phyloP scores from a whole-genome alignment of 1,140 invertebrate species.

The Pogonomyrmex barbatus region DNA sequence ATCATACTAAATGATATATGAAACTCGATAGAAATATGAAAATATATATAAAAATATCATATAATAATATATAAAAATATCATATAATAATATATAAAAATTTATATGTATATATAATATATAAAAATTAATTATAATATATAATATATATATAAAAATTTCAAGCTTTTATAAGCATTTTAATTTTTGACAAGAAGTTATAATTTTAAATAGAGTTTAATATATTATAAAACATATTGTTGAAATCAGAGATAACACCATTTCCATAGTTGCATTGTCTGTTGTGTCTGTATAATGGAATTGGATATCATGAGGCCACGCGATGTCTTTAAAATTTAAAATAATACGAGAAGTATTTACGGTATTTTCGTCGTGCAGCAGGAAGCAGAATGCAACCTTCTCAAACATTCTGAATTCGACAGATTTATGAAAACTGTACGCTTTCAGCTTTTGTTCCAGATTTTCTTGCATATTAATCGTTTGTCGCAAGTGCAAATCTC shows the following conservation, averaged over 20 bases:
- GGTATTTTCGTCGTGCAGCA: neutral
- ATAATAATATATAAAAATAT: no score
- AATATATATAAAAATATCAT: no score
- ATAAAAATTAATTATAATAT: no score
- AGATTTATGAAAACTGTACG: neutral
- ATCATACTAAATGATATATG: neutral
- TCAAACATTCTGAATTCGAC: conserved; percentile 28
- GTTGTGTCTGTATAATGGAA: conserved; percentile 30
- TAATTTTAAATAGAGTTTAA: conserved; percentile 21
- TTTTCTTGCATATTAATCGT: conserved; percentile 39
- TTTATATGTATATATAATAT: no score
- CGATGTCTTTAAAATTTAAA: conserved; percentile 37
- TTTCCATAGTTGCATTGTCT: neutral
- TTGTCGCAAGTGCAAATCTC: neutral
- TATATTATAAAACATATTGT: neutral
- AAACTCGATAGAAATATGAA: neutral
- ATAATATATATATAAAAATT: neutral
- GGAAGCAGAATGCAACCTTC: no score
- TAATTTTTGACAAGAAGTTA: neutral
- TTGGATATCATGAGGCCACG: conserved; percentile 20
- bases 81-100: no score
- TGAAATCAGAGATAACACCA: neutral
- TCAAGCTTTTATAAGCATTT: neutral
- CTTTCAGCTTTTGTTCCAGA: conserved; percentile 33
- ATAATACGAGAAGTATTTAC: conserved; percentile 30